phyloP scores from a whole-genome alignment of 2,797 vertebrate species.

The Ateles fusciceps region DNA sequence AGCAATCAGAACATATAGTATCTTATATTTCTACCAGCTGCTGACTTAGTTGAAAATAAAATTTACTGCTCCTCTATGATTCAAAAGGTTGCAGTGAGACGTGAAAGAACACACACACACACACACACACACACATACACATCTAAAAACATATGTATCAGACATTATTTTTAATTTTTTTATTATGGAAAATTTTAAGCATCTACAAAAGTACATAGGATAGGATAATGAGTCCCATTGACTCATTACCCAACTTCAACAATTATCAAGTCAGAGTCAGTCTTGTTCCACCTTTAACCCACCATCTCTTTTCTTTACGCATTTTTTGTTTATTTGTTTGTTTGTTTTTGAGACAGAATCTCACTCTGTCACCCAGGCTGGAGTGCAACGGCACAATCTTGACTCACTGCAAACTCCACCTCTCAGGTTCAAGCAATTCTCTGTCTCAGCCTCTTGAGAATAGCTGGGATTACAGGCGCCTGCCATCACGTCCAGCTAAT shows the following conservation, averaged over 20 bases:
- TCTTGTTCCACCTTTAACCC: not conserved
- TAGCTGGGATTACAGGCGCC: too few species aligned
- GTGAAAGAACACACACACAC: not conserved
- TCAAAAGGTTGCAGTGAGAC: not conserved
- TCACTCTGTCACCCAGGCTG: too few species aligned
- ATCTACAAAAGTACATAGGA: not conserved
- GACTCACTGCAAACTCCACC: too few species aligned
- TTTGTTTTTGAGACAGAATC: too few species aligned
- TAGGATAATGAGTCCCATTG: not conserved
- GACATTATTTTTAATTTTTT: not conserved
- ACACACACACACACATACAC: not conserved
- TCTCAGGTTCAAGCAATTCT: too few species aligned
- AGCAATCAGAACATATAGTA: not conserved
- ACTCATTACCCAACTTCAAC: not conserved
- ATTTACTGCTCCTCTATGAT: not conserved
- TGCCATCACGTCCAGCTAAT: too few species aligned
- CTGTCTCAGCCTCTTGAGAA: too few species aligned
- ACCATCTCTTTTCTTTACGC: not conserved
- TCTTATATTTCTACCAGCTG: not conserved
- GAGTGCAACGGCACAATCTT: too few species aligned
- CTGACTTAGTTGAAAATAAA: not conserved
- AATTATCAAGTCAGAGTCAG: not conserved
- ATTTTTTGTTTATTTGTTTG: not conserved
- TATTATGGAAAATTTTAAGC: not conserved
- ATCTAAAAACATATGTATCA: not conserved